Base-by-base conservation (phyloP, 2,888 invertebrate species). In the Petrophora chlorosata region DNA sequence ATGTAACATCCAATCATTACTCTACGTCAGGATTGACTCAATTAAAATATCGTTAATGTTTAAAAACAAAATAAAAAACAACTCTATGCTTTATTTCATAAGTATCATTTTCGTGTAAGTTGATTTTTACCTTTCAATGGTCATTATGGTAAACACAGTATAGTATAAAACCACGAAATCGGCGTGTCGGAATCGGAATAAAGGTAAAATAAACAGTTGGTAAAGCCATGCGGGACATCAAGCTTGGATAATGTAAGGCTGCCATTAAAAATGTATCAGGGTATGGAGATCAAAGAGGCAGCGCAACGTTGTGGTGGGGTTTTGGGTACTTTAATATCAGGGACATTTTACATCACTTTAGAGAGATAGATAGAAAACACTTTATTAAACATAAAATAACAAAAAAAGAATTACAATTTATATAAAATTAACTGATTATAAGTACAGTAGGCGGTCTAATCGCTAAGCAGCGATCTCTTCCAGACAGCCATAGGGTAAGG, bases 1-100 rank as follows among this genome's bases (percentile, higher is more conserved):
- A 85, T 83, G 87, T 86, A 82, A 83, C 89, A 82, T 89, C 89
- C 89, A 90, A 90, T 89, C 89, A 90, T 90, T 90, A 90, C 82
- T 90, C 88, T 66, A 87, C 80, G 90, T 90, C 90, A 85, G 84
- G 85, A 83, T 87, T 85, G 79, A 88, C 88, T 89, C 89, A 89
- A 90, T 90, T 90, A 90, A 90, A 90, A 90, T 89, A 89, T 90
- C 90, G 88, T 90, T 89, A 90, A 89, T 85, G 81, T 59, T 61
- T 57, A 53, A 63, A 63, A 72, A 71, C 61, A 69, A 65, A 67
- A 67, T 70, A 63, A 86, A 84, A 79, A 55, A 50, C 68, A 61
- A 83, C 85, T 75, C 74, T 85, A 77, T 45, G n/a, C 1, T 1
- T 15, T n/a, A 26, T 23, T 12, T 9, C 42, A 65, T 79, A 78